Base-by-base conservation (phyloP, 2,888 invertebrate genomes). In the Perizoma affinitatum region DNA sequence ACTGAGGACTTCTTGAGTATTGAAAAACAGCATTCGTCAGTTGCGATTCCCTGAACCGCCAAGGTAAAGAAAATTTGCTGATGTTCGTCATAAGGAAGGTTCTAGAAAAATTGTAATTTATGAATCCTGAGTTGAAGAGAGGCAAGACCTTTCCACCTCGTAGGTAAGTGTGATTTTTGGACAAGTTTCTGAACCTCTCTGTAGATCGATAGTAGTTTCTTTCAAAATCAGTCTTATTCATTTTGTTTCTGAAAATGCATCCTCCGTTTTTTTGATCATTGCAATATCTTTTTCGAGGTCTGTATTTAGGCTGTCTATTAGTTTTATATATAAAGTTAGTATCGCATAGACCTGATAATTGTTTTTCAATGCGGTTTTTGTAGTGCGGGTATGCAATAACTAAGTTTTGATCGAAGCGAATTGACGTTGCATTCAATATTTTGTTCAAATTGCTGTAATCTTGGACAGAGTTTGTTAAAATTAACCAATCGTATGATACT, bases 391-490 rank as follows among this genome's bases (percentile, higher is more conserved):
- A 87, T 1, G 79, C 79, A 5, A 84, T 80, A 3, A 88, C 69
- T 5, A 91, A 74, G 49, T 87, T 88, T 67, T 90, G 88, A 65
- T 92, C 90, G 58, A 88, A 92, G 0, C 88, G 78, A 33, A 91
- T 69, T 0, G 82, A 76, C 0, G 88, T 86, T 7, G 73, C 74
- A 60, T 90, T 90, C 6, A 91, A 70, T 55, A 88, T 73, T 10
- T 74, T 74, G 60, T 84, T 89, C 8, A 90, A 76, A 10, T 71
- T 61, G 52, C 73, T 73, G 42, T 84, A 78, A 61, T 90, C 86
- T 52, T 74, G 65, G 5, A 78, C 72, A 0, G 87, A 83, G 69
- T 79, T 76, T 2, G 83, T 71, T 33, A 79, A 65, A 8, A 92
- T 68, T 4, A 91, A 70, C 90, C 90, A 90, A 66, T 92, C 92